Evolutionary conservation across 2,113 vertebrate genomes (phyloP).

Genomic region (Phyllostomus hastatus): DNA sequence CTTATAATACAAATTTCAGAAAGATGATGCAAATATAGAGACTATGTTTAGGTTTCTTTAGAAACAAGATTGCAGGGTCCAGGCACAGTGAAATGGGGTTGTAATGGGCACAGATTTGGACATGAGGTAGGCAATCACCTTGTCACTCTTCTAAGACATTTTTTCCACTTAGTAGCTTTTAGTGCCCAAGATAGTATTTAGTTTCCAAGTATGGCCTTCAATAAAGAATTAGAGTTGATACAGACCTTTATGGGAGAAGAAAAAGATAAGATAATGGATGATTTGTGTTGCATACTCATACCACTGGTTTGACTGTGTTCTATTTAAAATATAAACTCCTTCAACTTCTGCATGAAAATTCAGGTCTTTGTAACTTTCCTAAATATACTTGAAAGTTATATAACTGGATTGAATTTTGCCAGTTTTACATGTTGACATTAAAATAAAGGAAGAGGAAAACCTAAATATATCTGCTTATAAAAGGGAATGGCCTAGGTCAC

Average conservation of each 20-base stretch:
- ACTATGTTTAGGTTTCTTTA: conserved; percentile 46
- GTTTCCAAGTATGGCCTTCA: conserved; percentile 26
- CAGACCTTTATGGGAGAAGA: background rate
- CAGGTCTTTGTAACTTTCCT: background rate
- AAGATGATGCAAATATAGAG: conserved; percentile 13
- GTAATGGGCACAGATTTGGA: conserved; percentile 37
- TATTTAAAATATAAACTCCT: conserved; percentile 11
- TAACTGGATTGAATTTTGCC: background rate
- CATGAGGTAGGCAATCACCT: conserved; percentile 43
- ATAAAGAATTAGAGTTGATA: conserved; percentile 36
- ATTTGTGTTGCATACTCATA: background rate
- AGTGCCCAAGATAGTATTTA: conserved; percentile 30
- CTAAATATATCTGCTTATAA: background rate
- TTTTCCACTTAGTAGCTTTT: conserved; percentile 36
- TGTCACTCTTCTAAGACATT: conserved; percentile 48
- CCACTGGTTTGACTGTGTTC: background rate
- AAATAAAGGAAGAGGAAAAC: background rate
- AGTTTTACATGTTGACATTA: background rate
- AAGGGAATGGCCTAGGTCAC: background rate
- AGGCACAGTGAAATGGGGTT: background rate
- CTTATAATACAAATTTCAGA: conserved; percentile 27
- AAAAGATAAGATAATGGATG: conserved; percentile 50
- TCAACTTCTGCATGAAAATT: conserved; percentile 12
- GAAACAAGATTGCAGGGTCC: conserved; percentile 51
- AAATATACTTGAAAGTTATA: background rate